Evolutionary conservation across 2,113 vertebrate species (phyloP).

Genomic region (Rallus limicola): DNA sequence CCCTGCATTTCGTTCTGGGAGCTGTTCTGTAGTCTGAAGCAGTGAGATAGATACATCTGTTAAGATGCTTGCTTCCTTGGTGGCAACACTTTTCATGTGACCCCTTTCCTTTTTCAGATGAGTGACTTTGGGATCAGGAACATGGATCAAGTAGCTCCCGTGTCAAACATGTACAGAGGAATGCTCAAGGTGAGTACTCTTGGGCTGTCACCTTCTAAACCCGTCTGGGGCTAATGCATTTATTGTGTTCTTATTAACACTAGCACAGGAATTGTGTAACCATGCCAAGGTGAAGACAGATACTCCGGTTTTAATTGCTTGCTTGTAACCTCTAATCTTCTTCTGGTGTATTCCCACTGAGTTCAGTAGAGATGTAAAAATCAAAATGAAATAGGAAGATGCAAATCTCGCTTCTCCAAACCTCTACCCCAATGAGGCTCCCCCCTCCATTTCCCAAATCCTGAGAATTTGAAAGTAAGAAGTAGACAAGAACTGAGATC

Average conservation of each 20-base stretch:
- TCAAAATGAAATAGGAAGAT: neutral
- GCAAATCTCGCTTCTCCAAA: neutral
- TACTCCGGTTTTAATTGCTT: neutral
- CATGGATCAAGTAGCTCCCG: constrained; percentile 87
- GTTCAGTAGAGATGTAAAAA: neutral
- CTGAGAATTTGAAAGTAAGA: neutral
- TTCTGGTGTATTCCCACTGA: neutral
- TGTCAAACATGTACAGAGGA: constrained; percentile 76
- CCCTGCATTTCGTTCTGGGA: neutral
- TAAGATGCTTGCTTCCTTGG: neutral
- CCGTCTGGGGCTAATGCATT: neutral
- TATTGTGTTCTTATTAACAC: neutral
- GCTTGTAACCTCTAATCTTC: neutral
- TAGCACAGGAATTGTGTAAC: neutral
- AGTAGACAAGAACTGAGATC: neutral
- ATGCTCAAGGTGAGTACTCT: constrained; percentile 82
- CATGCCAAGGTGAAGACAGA: neutral
- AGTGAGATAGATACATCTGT: neutral
- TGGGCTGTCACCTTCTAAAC: neutral
- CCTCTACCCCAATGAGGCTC: neutral
- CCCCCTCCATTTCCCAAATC: neutral
- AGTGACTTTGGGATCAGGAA: constrained; percentile 81
- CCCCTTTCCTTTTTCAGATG: constrained; percentile 72
- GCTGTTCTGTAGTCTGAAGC: neutral
- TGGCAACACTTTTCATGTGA: neutral